Evolutionary conservation across 2,113 vertebrate genomes (phyloP), one percentile per base, ranked within the genome.

Genomic region (Mirza zaza): DNA sequence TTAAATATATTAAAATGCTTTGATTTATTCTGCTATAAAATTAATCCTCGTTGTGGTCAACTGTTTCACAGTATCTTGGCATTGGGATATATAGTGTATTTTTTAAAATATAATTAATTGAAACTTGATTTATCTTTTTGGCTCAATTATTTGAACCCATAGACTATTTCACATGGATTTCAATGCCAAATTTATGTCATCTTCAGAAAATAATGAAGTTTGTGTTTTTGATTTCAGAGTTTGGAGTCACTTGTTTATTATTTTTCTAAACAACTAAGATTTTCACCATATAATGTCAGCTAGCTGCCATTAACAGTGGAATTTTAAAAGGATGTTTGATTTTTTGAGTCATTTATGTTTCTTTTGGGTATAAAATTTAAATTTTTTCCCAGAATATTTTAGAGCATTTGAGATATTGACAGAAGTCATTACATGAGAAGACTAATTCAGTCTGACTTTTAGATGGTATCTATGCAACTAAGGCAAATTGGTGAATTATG

Each of bases 71-170:
- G 23, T 85, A 77, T 80, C 65, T 95, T 97, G 95, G 75, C 90
- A 88, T 94, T 13, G 32, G 39, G 14, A 75, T 86, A 75, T 91
- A 45, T 52, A 48, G 27, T 86, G 0, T 92, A 52, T 90, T 95
- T 95, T 95, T 29, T 0, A 90, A 93, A 95, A 92, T 92, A 85
- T 36, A 45, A 32, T 59, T 73, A 97, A 61, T 93, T 87, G 52
- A 96, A 96, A 57, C 52, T 75, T 94, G 92, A 97, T 96, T 97
- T 97, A 87, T 93, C 6, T 57, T 96, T 97, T 95, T 97, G 94
- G 77, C 42, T 94, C 13, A 65, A 34, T 76, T 91, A 79, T 91
- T 86, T 93, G 81, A 96, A 90, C 45, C 57, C 61, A 42, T 92
- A 77, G 27, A 88, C 65, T 96, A 91, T 86, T 92, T 96, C 45